A percentile compares a stretch with the other conserved stretches of the same genome.
These are phyloP conservation scores for Trypoxylus dichotomus DNA, from an alignment of 1,140 invertebrate genomes.

Conservation along the genomic window DNA sequence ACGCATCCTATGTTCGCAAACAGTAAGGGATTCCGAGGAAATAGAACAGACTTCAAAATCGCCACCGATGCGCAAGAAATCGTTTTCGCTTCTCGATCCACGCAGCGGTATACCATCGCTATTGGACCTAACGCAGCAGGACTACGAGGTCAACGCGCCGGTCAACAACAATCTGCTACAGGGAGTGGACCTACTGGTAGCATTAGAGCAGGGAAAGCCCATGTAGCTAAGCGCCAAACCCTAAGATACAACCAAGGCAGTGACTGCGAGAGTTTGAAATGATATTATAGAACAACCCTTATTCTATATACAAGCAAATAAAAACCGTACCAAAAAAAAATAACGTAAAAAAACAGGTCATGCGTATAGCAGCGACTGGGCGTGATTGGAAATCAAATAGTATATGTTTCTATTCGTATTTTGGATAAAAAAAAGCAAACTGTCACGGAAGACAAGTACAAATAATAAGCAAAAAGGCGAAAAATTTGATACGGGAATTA, in stretches of 20 bases:
- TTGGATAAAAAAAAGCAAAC: too few species aligned
- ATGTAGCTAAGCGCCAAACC: conserved; percentile 23
- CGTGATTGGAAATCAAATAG: background rate
- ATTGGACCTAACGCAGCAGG: conserved; percentile 57
- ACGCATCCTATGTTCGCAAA: background rate
- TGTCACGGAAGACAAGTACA: too few species aligned
- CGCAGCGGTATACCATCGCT: conserved; percentile 54
- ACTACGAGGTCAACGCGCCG: conserved; percentile 62
- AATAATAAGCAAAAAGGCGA: too few species aligned
- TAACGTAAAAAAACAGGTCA: background rate
- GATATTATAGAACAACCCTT: background rate
- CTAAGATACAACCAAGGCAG: background rate
- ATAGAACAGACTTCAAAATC: background rate
- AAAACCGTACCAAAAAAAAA: background rate
- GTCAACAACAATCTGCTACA: conserved; percentile 54
- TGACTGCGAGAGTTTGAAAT: conserved; percentile 29
- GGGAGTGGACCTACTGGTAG: conserved; percentile 58
- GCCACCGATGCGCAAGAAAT: conserved; percentile 48
- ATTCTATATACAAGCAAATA: background rate
- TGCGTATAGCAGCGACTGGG: background rate
- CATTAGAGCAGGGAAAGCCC: conserved; percentile 52
- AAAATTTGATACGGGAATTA: background rate
- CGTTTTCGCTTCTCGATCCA: conserved; percentile 52
- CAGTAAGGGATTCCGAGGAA: background rate
- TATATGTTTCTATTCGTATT: background rate